phyloP scores from a whole-genome alignment of 1,140 invertebrate genomes.

The Tetramorium alpestre region DNA sequence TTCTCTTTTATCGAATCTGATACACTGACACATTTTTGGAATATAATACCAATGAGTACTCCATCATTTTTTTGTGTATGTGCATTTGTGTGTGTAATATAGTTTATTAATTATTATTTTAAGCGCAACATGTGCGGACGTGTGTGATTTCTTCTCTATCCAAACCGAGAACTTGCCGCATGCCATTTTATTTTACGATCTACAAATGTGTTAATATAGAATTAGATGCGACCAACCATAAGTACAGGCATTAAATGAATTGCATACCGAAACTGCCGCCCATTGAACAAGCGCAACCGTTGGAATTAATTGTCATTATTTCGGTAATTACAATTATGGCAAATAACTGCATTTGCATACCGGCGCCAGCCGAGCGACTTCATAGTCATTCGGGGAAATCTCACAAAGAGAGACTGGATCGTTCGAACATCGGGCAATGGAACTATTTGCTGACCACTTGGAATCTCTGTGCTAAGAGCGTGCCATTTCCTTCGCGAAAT shows the following conservation, averaged over 20 bases:
- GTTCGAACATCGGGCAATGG: background rate
- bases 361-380: background rate
- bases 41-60: background rate
- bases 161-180: background rate
- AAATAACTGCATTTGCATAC: slow-evolving; percentile 39
- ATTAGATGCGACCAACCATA: slow-evolving; percentile 26
- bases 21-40: background rate
- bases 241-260: slow-evolving; percentile 14
- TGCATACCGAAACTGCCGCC: slow-evolving; percentile 21
- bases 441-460: slow-evolving; percentile 1
- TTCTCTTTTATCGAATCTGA: background rate
- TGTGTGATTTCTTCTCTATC: background rate
- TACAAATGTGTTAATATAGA: slow-evolving; percentile 39
- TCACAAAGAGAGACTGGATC: background rate
- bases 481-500: background rate
- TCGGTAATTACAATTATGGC: slow-evolving; percentile 41
- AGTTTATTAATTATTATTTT: slow-evolving; percentile 2
- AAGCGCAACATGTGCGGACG: background rate
- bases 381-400: background rate
- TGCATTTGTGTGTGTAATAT: background rate
- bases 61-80: background rate
- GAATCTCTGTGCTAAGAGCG: background rate
- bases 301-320: slow-evolving; percentile 58
- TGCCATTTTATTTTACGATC: background rate
- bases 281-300: slow-evolving; percentile 12